phyloP scores from a whole-genome alignment of 30 jellyfish, hydroid and myxozoan genomes.

The Phacellophora camtschatica region DNA sequence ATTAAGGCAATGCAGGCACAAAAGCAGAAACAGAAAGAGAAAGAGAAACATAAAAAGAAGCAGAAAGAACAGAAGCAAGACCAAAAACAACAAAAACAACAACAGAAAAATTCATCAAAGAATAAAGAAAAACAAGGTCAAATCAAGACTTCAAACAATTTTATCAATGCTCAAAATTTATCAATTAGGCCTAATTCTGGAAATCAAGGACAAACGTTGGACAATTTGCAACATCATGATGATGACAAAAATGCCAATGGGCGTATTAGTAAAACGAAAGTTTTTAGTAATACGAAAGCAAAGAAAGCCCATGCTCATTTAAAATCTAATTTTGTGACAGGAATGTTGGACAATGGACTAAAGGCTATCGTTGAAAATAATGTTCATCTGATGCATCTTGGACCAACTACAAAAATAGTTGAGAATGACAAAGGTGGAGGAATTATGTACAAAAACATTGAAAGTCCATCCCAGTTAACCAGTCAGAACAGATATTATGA shows the following conservation, averaged over 20 bases:
- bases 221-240: not conserved
- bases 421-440: constrained; percentile 42
- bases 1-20: constrained; percentile 38
- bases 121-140: not conserved
- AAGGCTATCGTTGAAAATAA: constrained; percentile 25
- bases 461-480: constrained; percentile 10
- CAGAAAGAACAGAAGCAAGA: not conserved
- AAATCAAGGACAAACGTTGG: not conserved
- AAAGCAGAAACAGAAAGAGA: constrained; percentile 12
- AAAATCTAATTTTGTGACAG: not conserved
- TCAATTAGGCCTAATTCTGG: not conserved
- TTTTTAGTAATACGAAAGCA: too few relatives aligned
- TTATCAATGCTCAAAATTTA: not conserved
- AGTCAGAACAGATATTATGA: not conserved
- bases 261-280: not conserved
- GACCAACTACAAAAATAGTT: constrained; percentile 58
- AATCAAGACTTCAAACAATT: not conserved
- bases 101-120: not conserved
- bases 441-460: constrained; percentile 17
- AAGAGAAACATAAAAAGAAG: constrained; percentile 8
- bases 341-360: constrained; percentile 27
- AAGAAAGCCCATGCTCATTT: not conserved
- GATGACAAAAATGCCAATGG: not conserved
- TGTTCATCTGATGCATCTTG: constrained; percentile 23
- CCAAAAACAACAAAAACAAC: not conserved